Evolutionary conservation across 64 coral and sea anemone genomes (phyloP).

Genomic region (Montipora capricornis): DNA sequence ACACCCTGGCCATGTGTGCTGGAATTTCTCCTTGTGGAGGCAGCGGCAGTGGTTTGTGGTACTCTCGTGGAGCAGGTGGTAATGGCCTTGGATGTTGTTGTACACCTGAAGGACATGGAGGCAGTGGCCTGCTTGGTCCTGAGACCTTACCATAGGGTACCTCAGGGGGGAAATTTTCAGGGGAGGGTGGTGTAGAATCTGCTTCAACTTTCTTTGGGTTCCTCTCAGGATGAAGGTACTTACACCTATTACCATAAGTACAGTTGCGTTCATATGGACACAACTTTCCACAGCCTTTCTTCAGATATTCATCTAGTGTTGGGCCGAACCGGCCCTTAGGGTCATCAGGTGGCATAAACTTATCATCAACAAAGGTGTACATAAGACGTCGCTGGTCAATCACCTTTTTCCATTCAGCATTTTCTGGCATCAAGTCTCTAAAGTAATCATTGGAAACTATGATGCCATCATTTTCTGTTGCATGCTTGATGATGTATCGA

Average conservation of each 20-base stretch:
- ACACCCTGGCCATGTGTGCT: slow-evolving; percentile 76
- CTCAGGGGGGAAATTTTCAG: slow-evolving; percentile 42
- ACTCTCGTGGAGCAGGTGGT: slow-evolving; percentile 41
- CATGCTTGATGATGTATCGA: slow-evolving; percentile 86
- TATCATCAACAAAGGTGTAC: slow-evolving; percentile 90
- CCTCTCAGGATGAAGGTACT: slow-evolving; percentile 91
- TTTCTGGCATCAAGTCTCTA: slow-evolving; percentile 80
- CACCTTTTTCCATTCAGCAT: slow-evolving; percentile 85
- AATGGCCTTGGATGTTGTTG: slow-evolving; percentile 22
- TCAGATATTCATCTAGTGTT: slow-evolving; percentile 82
- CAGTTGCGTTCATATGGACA: slow-evolving; percentile 92
- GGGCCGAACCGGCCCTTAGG: slow-evolving; percentile 84
- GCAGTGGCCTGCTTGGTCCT: slow-evolving; percentile 2
- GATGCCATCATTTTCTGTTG: slow-evolving; percentile 86
- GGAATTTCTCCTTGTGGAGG: slow-evolving; percentile 78
- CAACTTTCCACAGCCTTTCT: slow-evolving; percentile 80
- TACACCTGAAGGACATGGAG: slow-evolving; percentile 5
- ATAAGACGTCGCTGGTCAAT: slow-evolving; percentile 92
- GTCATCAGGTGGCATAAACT: slow-evolving; percentile 96
- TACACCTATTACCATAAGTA: slow-evolving; percentile 93
- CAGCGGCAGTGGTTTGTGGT: slow-evolving; percentile 76
- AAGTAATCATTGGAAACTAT: slow-evolving; percentile 98
- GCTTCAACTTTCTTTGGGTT: slow-evolving; percentile 76
- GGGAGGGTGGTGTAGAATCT: slow-evolving; percentile 7
- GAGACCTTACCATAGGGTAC: slow-evolving; percentile 85